Evolutionary conservation across 2,888 invertebrate species (phyloP).

Genomic region (Drosophila helvetica): DNA sequence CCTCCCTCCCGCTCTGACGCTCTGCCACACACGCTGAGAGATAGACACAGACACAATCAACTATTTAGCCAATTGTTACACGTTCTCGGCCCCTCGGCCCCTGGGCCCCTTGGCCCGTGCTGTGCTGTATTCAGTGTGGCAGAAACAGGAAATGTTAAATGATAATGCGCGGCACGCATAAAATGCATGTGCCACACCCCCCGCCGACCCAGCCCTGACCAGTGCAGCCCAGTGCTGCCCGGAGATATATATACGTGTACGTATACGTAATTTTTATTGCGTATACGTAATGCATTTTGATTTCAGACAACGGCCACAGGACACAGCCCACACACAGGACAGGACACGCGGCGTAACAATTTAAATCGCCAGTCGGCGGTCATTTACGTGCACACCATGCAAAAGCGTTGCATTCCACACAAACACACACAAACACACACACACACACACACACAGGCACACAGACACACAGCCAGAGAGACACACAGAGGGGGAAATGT

Average conservation of each 20-base stretch:
- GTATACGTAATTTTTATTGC: slow-evolving; percentile 78
- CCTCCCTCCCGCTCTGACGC: not conserved
- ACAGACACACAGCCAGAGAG: no score
- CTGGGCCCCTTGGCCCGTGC: no score
- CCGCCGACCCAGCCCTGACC: not conserved
- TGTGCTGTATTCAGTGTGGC: slow-evolving; percentile 9
- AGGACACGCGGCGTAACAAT: slow-evolving; percentile 58
- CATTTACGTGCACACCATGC: slow-evolving; percentile 77
- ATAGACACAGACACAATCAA: slow-evolving; percentile 26
- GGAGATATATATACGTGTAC: slow-evolving; percentile 24
- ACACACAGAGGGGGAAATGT: no score
- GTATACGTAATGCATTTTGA: slow-evolving; percentile 78
- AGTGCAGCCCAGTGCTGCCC: not conserved
- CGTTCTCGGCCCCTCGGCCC: slow-evolving; percentile 3
- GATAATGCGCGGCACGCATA: slow-evolving; percentile 77
- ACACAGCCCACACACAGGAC: not conserved
- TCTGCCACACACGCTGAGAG: not conserved
- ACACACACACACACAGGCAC: not conserved
- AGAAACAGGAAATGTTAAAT: slow-evolving; percentile 73
- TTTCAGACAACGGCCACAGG: slow-evolving; percentile 65
- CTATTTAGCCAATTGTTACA: slow-evolving; percentile 50
- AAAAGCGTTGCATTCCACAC: slow-evolving; percentile 44
- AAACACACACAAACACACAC: not conserved
- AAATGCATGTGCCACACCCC: slow-evolving; percentile 54
- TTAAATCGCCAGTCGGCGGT: slow-evolving; percentile 73